These are phyloP conservation scores for Recurvirostra avosetta DNA, from an alignment of 2,113 vertebrate genomes.

Conservation along the genomic window DNA sequence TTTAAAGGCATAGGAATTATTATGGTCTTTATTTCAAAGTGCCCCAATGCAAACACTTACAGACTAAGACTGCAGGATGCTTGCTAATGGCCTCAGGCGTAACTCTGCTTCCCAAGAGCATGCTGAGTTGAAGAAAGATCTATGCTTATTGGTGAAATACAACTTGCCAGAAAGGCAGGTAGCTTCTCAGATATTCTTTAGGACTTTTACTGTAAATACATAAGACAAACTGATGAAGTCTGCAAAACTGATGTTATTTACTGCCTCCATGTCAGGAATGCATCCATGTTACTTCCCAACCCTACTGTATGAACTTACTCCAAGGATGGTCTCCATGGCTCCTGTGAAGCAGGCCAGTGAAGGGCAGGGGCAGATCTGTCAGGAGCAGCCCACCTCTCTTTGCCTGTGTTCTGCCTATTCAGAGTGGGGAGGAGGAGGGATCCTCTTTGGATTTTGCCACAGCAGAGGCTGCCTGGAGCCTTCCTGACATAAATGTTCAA, in stretches of 20 bases:
- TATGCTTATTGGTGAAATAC: neutral
- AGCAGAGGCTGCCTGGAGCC: neutral
- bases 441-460: neutral
- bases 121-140: neutral
- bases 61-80: neutral
- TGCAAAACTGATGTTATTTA: neutral
- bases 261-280: neutral
- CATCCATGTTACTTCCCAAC: neutral
- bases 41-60: neutral
- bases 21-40: neutral
- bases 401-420: neutral
- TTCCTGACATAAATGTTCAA: neutral
- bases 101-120: neutral
- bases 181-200: neutral
- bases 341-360: neutral
- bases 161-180: neutral
- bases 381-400: neutral
- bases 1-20: neutral
- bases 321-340: fast-evolving
- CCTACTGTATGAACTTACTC: neutral
- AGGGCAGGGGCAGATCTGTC: neutral
- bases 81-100: neutral
- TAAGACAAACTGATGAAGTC: neutral
- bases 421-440: neutral
- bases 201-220: neutral